A percentile compares a stretch with the other conserved stretches of the same genome.
phyloP scores from a whole-genome alignment of 1,140 invertebrate genomes.

The Argopecten irradians region DNA sequence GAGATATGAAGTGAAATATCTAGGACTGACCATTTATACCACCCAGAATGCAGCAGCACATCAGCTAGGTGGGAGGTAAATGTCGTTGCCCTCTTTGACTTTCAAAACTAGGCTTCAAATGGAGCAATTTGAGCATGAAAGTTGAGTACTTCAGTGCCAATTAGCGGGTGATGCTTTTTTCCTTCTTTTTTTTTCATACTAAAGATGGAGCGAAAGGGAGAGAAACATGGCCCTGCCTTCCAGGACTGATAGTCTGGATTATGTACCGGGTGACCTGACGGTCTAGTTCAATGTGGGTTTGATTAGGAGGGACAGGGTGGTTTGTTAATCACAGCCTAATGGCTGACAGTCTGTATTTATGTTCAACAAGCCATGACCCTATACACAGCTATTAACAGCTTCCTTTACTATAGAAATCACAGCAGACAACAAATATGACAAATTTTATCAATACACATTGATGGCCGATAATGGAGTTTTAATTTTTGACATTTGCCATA shows the following conservation, averaged over 20 bases:
- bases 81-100: neutral
- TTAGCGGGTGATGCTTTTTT: conserved; percentile 5
- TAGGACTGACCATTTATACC: neutral
- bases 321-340: neutral
- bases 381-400: neutral
- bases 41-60: neutral
- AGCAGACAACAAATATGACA: conserved; percentile 2
- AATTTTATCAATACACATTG: conserved; percentile 18
- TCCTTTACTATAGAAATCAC: neutral
- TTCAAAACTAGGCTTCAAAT: neutral
- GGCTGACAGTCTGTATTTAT: neutral
- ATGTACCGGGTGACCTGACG: neutral
- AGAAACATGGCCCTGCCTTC: neutral
- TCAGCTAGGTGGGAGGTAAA: neutral
- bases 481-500: conserved; percentile 18
- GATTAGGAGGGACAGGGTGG: neutral
- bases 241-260: neutral
- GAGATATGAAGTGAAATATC: neutral
- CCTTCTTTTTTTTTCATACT: neutral
- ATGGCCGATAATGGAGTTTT: neutral
- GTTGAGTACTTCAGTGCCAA: conserved; percentile 1
- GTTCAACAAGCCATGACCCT: neutral
- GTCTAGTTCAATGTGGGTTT: neutral
- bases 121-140: conserved; percentile 9
- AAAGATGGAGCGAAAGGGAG: neutral